Evolutionary conservation across 2,888 invertebrate species (phyloP).

Genomic region (Coleophora flavipennella): DNA sequence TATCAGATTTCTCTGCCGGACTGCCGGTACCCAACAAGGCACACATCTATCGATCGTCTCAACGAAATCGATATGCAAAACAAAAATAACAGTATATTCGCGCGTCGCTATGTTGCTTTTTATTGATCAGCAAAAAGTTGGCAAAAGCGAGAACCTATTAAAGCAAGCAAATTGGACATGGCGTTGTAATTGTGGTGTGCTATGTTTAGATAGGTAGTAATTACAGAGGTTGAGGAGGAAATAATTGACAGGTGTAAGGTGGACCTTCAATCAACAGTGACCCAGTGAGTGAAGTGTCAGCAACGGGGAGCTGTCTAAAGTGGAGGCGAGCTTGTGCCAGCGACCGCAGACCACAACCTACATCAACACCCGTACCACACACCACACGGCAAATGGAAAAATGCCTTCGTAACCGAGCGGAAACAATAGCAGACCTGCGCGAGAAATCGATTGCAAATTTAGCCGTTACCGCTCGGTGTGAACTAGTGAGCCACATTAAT

Average conservation of each 20-base stretch:
- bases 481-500: conserved; percentile 24
- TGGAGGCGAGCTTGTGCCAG: conserved; percentile 4
- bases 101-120: conserved; percentile 47
- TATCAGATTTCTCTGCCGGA: conserved; percentile 33
- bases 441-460: conserved; percentile 50
- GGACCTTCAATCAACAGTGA: conserved; percentile 23
- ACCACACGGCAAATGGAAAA: conserved; percentile 36
- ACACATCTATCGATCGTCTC: conserved; percentile 42
- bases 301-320: neutral
- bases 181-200: conserved; percentile 49
- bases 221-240: conserved; percentile 34
- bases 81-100: conserved; percentile 59
- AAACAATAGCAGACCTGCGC: conserved; percentile 47
- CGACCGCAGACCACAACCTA: conserved; percentile 47
- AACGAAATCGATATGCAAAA: conserved; percentile 58
- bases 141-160: conserved; percentile 49
- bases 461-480: conserved; percentile 35
- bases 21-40: conserved; percentile 18
- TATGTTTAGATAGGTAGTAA: conserved; percentile 49
- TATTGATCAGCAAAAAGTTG: conserved; percentile 41
- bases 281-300: conserved; percentile 19
- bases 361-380: conserved; percentile 35
- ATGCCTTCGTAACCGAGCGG: conserved; percentile 37
- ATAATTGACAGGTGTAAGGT: conserved; percentile 32
- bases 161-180: conserved; percentile 51